Evolutionary conservation across 2,888 invertebrate species (phyloP).

Genomic region (Amphimallon solstitiale): DNA sequence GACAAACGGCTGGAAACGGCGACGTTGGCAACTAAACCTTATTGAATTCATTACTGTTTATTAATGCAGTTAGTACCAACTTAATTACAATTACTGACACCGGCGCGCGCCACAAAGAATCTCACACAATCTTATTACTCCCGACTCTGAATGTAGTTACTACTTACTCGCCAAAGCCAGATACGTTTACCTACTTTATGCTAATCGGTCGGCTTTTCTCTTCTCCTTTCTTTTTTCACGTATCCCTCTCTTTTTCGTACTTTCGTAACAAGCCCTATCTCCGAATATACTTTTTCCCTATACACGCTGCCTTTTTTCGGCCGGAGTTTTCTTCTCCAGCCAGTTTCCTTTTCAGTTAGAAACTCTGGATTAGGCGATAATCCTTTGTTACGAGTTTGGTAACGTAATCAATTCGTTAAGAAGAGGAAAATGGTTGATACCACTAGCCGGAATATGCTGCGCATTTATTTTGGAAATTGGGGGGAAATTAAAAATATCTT

Average conservation of each 20-base stretch:
- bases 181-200: slow-evolving; percentile 49
- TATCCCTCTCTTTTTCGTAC: slow-evolving; percentile 12
- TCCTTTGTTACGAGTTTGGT: neutral
- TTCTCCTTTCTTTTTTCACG: slow-evolving; percentile 9
- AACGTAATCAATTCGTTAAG: too few relatives aligned
- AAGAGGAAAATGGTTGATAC: too few relatives aligned
- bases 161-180: slow-evolving; percentile 42
- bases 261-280: neutral
- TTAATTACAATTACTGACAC: slow-evolving; percentile 62
- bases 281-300: too few relatives aligned
- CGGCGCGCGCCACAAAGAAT: slow-evolving; percentile 54
- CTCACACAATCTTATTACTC: slow-evolving; percentile 53
- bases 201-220: slow-evolving; percentile 42
- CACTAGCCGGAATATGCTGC: too few relatives aligned
- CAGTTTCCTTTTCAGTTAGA: too few relatives aligned
- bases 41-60: slow-evolving; percentile 61
- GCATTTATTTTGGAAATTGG: too few relatives aligned
- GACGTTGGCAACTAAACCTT: slow-evolving; percentile 53
- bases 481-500: too few relatives aligned
- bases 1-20: slow-evolving; percentile 49
- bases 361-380: neutral
- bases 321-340: too few relatives aligned
- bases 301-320: too few relatives aligned
- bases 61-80: slow-evolving; percentile 64
- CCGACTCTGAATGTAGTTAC: slow-evolving; percentile 48